Conservation (phyloP, 1,140 invertebrate genomes). For the Drosophila ananassae region DNA sequence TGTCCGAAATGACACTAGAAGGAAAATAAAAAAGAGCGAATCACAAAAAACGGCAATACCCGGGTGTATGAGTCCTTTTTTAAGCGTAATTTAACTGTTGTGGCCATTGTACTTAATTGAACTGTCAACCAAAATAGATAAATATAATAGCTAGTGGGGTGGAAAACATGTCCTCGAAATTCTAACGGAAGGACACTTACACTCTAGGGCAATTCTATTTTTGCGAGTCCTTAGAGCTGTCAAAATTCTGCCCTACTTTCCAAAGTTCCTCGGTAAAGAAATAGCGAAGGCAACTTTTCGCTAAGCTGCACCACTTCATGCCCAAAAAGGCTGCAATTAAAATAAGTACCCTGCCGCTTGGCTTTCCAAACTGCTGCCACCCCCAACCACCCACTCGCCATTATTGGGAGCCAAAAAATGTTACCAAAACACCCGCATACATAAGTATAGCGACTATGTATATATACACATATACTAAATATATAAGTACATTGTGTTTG, state of each 20-base stretch:
- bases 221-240: neutral
- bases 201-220: slow-evolving; percentile 22
- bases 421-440: slow-evolving; percentile 21
- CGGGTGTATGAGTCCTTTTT: slow-evolving; percentile 50
- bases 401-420: slow-evolving; percentile 24
- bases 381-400: slow-evolving; percentile 20
- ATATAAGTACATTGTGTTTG: slow-evolving; percentile 77
- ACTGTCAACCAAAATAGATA: slow-evolving; percentile 77
- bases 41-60: slow-evolving; percentile 36
- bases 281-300: slow-evolving; percentile 44
- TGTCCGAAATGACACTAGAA: slow-evolving; percentile 63
- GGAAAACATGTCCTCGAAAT: slow-evolving; percentile 26
- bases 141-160: slow-evolving; percentile 54
- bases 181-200: neutral
- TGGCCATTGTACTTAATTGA: slow-evolving; percentile 79
- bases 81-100: slow-evolving; percentile 79
- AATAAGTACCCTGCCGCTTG: slow-evolving; percentile 75
- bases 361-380: slow-evolving; percentile 30
- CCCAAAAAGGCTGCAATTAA: slow-evolving; percentile 79
- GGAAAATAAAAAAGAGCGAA: slow-evolving; percentile 30
- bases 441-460: slow-evolving; percentile 11
- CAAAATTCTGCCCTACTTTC: slow-evolving; percentile 1
- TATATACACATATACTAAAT: slow-evolving; percentile 24
- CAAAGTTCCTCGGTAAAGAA: neutral
- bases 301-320: slow-evolving; percentile 75